Base-by-base conservation (phyloP, 2,797 vertebrate genomes). In the Rhinatrema bivittatum region DNA sequence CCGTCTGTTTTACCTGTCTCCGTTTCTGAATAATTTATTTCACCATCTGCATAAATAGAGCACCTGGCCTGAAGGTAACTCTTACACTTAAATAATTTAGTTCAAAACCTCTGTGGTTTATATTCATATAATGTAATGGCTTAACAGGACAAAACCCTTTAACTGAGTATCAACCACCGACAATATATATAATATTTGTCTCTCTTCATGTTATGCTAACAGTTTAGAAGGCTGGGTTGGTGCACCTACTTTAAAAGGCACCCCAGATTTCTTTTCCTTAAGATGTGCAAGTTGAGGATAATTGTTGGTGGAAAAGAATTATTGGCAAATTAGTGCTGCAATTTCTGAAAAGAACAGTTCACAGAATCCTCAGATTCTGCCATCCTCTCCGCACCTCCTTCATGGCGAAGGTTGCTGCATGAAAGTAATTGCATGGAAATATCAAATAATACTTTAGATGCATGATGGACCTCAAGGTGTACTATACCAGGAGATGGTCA, bases 71-170 rank as follows among this genome's bases (percentile, higher is more conserved):
- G 69, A 69, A 70, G 78, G 74, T 83, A 72, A 86, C 62, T 62
- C 63, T 76, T 66, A 67, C 70, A 42, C 53, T 53, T 90, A 70
- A 89, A 91, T 89, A 84, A 90, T 90, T 90, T 63, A 89, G 56
- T 60, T 60, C 66, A 82, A 72, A 80, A 81, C 39, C 72, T 75
- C 64, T 78, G 67, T 67, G 53, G 61, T 78, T 65, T 64, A 74
- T 74, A 68, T 60, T 63, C 58, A 63, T 72, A 78, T 79, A 85
- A 77, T 58, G 67, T 72, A 70, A 74, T 69, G 68, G 67, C 66
- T 74, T 56, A 51, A 45, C 29, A 47, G 47, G 46, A 76, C 60
- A 76, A 79, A 66, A 29, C 31, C n/a, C 47, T 35, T 61, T 52
- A 68, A 59, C 42, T 60, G 42, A 51, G 40, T 60, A 70, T 60